phyloP scores from a whole-genome alignment of 1,140 invertebrate genomes.

The Bombus balteatus region DNA sequence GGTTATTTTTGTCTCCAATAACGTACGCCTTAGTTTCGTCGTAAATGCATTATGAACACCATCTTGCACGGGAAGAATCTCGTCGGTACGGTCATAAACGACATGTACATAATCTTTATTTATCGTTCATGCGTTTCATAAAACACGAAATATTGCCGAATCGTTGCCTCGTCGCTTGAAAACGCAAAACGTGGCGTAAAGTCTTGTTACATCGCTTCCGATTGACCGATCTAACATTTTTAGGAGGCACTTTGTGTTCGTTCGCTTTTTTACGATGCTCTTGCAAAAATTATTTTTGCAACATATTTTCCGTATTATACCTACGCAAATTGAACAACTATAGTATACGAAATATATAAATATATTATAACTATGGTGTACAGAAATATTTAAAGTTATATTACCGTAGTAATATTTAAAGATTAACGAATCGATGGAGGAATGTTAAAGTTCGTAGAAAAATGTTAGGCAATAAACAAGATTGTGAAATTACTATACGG shows the following conservation, averaged over 20 bases:
- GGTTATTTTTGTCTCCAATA: constrained; percentile 10
- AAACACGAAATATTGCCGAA: constrained; percentile 21
- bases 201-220: not conserved
- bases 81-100: constrained; percentile 36
- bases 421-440: not conserved
- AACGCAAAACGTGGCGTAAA: not conserved
- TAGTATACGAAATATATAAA: not conserved
- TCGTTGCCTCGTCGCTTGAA: not conserved
- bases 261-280: not conserved
- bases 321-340: too few species aligned
- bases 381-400: not conserved
- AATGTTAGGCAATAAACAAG: not conserved
- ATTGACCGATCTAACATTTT: not conserved
- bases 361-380: not conserved
- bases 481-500: not conserved
- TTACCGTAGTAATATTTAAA: not conserved
- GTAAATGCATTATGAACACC: constrained; percentile 2
- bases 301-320: too few species aligned
- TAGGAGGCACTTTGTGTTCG: not conserved
- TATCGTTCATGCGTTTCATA: constrained; percentile 35
- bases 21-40: not conserved
- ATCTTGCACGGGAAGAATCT: constrained; percentile 11
- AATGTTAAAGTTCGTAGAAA: not conserved
- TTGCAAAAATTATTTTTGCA: not conserved
- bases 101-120: constrained; percentile 37